These are phyloP conservation scores for Dreissena polymorpha DNA, from an alignment of 1,140 invertebrate genomes.

Conservation along the genomic window DNA sequence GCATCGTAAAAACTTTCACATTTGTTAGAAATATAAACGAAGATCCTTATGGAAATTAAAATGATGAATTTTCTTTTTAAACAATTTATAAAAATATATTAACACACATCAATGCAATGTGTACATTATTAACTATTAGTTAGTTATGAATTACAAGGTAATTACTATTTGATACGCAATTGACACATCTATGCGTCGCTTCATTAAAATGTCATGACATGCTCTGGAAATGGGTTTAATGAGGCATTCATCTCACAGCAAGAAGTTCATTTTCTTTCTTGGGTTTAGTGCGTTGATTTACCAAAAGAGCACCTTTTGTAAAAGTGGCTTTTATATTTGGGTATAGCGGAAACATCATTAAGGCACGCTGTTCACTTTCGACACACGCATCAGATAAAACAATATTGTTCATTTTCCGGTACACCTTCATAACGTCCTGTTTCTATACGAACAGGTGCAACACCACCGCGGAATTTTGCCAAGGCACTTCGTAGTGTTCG, in stretches of 20 bases:
- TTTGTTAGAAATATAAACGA: too few relatives aligned
- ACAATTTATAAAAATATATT: too few relatives aligned
- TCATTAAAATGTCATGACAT: not conserved
- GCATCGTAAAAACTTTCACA: too few relatives aligned
- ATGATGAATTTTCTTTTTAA: too few relatives aligned
- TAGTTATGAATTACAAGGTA: too few relatives aligned
- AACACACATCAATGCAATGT: too few relatives aligned
- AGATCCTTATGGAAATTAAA: too few relatives aligned
- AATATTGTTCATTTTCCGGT: not conserved
- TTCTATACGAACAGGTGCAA: conserved; percentile 20
- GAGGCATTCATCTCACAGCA: not conserved
- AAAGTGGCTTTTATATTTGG: not conserved
- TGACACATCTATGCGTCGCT: not conserved
- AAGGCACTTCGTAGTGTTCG: not conserved
- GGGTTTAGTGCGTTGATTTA: not conserved
- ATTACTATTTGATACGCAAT: too few relatives aligned
- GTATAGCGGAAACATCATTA: conserved; percentile 15
- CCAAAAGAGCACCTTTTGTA: not conserved
- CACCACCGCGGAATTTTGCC: conserved; percentile 5
- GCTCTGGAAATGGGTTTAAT: not conserved
- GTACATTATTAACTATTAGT: too few relatives aligned
- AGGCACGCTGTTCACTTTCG: conserved; percentile 10
- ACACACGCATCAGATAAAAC: not conserved
- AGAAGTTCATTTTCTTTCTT: not conserved
- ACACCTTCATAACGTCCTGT: conserved; percentile 27